Evolutionary conservation across 1,140 invertebrate genomes (phyloP).

Genomic region (Portunus trituberculatus): DNA sequence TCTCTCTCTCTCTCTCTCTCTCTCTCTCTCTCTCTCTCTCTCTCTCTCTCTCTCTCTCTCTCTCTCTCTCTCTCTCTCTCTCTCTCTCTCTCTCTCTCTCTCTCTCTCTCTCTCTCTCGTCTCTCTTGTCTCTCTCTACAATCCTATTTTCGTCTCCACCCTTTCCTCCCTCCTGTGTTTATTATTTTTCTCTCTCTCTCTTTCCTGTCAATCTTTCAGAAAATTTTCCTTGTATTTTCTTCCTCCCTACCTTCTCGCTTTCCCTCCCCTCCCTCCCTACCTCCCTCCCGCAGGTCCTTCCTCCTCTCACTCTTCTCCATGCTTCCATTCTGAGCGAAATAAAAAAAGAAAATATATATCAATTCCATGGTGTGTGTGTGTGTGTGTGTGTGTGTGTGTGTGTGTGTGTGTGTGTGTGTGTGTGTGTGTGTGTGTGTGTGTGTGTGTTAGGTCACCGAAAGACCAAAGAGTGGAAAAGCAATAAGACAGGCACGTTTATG

Average conservation of each 20-base stretch:
- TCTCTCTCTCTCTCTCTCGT: background rate
- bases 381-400: conserved; percentile 20
- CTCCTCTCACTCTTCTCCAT: no score
- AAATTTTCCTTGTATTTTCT: background rate
- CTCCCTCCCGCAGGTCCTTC: no score
- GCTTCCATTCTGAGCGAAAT: no score
- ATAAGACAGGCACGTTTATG: conserved; percentile 14
- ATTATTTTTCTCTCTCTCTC: background rate
- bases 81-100: background rate
- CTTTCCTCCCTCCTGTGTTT: background rate
- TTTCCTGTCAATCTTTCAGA: background rate
- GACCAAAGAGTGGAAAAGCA: background rate
- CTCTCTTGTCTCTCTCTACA: background rate
- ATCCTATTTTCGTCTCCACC: background rate
- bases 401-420: conserved; percentile 20
- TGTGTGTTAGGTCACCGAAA: background rate
- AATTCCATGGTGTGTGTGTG: background rate
- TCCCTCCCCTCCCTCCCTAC: background rate
- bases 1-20: conserved; percentile 28
- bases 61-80: conserved; percentile 32
- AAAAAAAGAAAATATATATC: background rate
- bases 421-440: background rate
- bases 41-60: background rate
- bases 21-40: background rate
- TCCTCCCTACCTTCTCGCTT: background rate